phyloP scores from a whole-genome alignment of 2,797 vertebrate genomes.

The Poeciliopsis presidionis region DNA sequence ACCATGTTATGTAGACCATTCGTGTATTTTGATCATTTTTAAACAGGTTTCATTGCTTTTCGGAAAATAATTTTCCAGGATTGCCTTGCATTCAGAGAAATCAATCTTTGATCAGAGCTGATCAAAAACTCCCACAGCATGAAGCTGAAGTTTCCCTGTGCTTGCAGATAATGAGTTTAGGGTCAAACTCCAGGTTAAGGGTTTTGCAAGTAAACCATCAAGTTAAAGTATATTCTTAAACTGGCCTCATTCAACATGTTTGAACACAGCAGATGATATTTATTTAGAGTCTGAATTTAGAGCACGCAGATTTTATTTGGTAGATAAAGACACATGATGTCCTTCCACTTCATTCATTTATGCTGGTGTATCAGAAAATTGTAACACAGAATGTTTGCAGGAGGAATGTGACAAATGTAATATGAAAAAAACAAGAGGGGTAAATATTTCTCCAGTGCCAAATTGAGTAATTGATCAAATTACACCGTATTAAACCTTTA shows the following conservation, averaged over 20 bases:
- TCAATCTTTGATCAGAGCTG: not conserved
- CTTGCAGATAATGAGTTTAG: too few relatives aligned
- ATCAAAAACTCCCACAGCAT: too few relatives aligned
- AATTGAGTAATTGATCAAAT: not conserved
- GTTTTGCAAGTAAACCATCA: too few relatives aligned
- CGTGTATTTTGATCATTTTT: not conserved
- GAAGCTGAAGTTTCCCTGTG: not conserved
- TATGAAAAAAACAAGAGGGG: not conserved
- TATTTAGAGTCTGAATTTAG: too few relatives aligned
- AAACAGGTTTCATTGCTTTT: not conserved
- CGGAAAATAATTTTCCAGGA: not conserved
- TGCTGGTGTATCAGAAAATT: not conserved
- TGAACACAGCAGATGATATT: too few relatives aligned
- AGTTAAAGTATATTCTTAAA: too few relatives aligned
- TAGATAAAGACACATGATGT: not conserved
- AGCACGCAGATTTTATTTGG: not conserved
- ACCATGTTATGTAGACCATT: not conserved
- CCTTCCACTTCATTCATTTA: not conserved
- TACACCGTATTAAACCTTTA: not conserved
- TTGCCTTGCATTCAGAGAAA: not conserved
- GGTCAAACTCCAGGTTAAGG: too few relatives aligned
- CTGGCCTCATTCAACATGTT: too few relatives aligned
- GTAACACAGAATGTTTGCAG: not conserved
- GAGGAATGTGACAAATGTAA: not conserved
- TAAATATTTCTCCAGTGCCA: not conserved